Base-by-base conservation (phyloP, 2,797 vertebrate genomes). In the Tinamus major region DNA sequence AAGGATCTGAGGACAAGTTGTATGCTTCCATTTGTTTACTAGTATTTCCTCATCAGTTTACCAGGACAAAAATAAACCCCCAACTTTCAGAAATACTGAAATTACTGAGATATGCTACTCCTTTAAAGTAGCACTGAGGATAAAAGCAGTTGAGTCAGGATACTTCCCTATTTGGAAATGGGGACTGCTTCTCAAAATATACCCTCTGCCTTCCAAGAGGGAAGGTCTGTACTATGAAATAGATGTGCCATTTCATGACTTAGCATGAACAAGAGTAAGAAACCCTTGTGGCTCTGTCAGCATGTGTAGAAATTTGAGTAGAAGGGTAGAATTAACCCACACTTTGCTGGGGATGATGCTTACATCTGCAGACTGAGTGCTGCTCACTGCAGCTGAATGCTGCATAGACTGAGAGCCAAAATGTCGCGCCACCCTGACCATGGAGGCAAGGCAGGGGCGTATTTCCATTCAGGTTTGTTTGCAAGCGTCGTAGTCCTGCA, bases 241-340 rank as follows among this genome's bases (percentile, higher is more conserved):
- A 64, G 5, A 23, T 33, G 26, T 0, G 0, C 13, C 10, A 42
- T 69, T 74, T 87, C 8, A 9, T 51, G 9, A 39, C 0, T 0
- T 29, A 71, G 4, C 2, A 0, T 64, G 26, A 81, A 27, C 0
- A 9, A 69, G 74, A 92, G 31, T 23, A 76, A 79, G 41, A 24
- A 81, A 24, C 6, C 11, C 4, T 51, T 78, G n/a, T 51, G 19
- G 5, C 6, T 90, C 51, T 84, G 81, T 24, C 33, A 79, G 27
- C 10, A 19, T 1, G 0, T 24, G 0, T 44, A 24, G 41, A 86
- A 41, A 27, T 71, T 33, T 49, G 3, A 2, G 48, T 35, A 13
- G 10, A 69, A 41, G 31, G 51, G 27, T 29, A 17, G 51, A 81
- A 29, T 49, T 83, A 26, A 7, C 13, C 15, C 6, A 6, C 4